Evolutionary conservation across 1,140 invertebrate species (phyloP).

Genomic region (Drosophila rufa): DNA sequence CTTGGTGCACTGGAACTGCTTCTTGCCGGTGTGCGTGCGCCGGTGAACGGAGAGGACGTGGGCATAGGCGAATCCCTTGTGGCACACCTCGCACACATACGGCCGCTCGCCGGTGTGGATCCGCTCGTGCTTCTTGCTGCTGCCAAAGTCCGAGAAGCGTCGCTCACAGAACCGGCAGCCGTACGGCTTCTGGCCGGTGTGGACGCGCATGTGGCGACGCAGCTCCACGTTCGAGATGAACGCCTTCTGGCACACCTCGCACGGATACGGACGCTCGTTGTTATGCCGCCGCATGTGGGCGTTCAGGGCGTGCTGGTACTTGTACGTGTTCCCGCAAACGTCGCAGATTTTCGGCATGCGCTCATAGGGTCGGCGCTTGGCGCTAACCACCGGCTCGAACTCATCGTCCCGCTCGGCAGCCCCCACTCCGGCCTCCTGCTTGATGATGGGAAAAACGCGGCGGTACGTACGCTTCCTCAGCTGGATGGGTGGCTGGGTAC

Average conservation of each 20-base stretch:
- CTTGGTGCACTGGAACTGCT: conserved; percentile 86
- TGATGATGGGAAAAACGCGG: conserved; percentile 18
- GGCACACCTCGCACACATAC: conserved; percentile 89
- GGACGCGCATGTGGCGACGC: conserved; percentile 80
- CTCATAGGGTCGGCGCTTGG: conserved; percentile 43
- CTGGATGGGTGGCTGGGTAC: neutral
- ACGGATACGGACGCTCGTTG: conserved; percentile 77
- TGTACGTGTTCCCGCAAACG: conserved; percentile 83
- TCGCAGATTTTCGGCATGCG: conserved; percentile 76
- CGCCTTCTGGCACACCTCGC: conserved; percentile 80
- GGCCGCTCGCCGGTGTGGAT: conserved; percentile 93
- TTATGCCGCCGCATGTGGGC: conserved; percentile 81
- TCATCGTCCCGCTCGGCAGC: neutral
- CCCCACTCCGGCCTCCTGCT: neutral
- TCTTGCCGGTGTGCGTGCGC: conserved; percentile 88
- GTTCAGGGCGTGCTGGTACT: conserved; percentile 81
- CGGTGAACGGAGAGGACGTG: conserved; percentile 88
- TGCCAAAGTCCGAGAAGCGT: conserved; percentile 89
- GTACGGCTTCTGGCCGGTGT: conserved; percentile 87
- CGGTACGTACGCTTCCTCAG: conserved; percentile 20
- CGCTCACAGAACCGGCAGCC: conserved; percentile 90
- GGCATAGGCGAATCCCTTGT: conserved; percentile 90
- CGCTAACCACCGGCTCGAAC: neutral
- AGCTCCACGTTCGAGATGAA: conserved; percentile 84
- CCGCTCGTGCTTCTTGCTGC: conserved; percentile 87